Conservation (phyloP, 2,888 invertebrate species). For the Meandrusa payeni region DNA sequence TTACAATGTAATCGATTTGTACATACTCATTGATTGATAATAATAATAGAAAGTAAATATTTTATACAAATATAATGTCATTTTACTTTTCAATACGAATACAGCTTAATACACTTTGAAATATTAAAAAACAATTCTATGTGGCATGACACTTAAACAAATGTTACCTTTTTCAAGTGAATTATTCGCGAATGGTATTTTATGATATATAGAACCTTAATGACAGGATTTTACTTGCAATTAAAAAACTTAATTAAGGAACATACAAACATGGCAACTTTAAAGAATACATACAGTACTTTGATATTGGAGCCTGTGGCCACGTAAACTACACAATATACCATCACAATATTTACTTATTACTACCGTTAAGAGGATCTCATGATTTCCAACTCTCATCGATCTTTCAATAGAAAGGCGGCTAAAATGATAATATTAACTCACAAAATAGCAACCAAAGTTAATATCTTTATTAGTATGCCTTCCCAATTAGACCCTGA, state of each 20-base stretch:
- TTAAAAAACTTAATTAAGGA: slow-evolving; percentile 75
- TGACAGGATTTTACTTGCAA: slow-evolving; percentile 67
- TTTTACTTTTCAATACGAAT: slow-evolving; percentile 62
- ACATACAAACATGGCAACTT: slow-evolving; percentile 42
- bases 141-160: slow-evolving; percentile 27
- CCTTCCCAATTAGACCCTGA: neutral
- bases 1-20: slow-evolving; percentile 73
- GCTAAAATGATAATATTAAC: too few relatives aligned
- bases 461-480: neutral
- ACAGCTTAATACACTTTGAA: slow-evolving; percentile 51
- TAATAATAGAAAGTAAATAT: slow-evolving; percentile 72
- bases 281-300: slow-evolving; percentile 6
- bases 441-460: too few relatives aligned
- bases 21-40: slow-evolving; percentile 73
- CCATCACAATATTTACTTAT: slow-evolving; percentile 16
- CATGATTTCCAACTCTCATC: neutral
- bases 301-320: neutral
- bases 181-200: neutral
- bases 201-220: slow-evolving; percentile 57
- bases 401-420: too few relatives aligned
- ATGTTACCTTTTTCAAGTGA: slow-evolving; percentile 8
- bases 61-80: slow-evolving; percentile 77
- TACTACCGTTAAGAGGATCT: slow-evolving; percentile 8
- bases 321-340: slow-evolving; percentile 10
- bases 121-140: slow-evolving; percentile 58